A percentile compares a stretch with the other conserved stretches of the same genome.
Evolutionary conservation across 2,797 vertebrate genomes (phyloP).

Genomic region (Chromobotia macracanthus): DNA sequence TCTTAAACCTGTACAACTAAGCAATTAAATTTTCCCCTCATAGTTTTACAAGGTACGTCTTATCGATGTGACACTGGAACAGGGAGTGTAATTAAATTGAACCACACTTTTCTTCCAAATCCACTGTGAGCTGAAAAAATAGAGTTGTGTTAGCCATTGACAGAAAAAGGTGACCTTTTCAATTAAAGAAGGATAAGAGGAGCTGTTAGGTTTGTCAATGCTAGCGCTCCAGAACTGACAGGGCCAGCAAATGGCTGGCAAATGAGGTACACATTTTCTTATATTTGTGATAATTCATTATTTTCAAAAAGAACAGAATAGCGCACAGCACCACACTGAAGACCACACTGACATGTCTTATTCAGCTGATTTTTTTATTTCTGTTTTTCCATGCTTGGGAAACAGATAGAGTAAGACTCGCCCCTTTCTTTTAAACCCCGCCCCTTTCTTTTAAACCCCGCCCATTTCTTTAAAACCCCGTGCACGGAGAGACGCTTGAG

Average conservation of each 20-base stretch:
- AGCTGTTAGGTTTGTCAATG: constrained; percentile 2
- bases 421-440: not conserved
- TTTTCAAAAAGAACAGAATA: not conserved
- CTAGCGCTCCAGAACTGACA: not conserved
- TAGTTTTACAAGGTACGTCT: not conserved
- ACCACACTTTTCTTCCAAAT: constrained; percentile 6
- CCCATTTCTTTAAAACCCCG: too few species aligned
- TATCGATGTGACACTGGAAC: constrained; percentile 1
- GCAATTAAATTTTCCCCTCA: not conserved
- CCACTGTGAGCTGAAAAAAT: constrained; percentile 10
- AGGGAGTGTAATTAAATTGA: not conserved
- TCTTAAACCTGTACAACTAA: not conserved
- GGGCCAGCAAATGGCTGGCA: not conserved
- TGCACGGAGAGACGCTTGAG: not conserved
- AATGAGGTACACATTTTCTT: not conserved
- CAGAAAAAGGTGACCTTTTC: constrained; percentile 7
- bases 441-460: not conserved
- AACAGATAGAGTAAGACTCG: not conserved
- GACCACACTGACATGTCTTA: not conserved
- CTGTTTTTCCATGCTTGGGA: not conserved
- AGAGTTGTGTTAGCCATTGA: not conserved
- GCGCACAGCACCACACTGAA: not conserved
- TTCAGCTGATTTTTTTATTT: not conserved
- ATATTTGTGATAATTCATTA: not conserved
- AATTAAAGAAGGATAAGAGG: not conserved